Base-by-base conservation (phyloP, 1,140 invertebrate species). In the Habropoda laboriosa region DNA sequence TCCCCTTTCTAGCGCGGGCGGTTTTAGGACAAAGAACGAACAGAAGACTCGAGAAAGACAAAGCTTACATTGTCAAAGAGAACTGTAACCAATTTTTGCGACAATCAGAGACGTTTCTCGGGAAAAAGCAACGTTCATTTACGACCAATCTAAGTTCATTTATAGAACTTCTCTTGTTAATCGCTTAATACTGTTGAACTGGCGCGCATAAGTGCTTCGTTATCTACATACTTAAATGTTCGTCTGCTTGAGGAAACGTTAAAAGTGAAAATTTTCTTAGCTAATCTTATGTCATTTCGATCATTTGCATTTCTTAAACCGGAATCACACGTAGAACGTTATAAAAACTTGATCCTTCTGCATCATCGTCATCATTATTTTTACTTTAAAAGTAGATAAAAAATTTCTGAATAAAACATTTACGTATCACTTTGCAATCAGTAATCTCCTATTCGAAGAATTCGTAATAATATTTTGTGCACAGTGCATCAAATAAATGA, bases 21-120 rank as follows among this genome's bases (percentile, higher is more conserved):
- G n/a, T 42, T 51, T 12, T 32, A 38, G n/a, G 45, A 58, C 74
- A 77, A 72, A 72, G 76, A 63, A 18, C 24, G 27, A 30, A 24
- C 32, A 38, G 75, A 24, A 40, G 7, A 27, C 45, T 45, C 12
- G 16, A 49, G 32, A 35, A 78, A 35, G 35, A 79, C 55, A 72
- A 47, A 72, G 45, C 57, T 42, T 53, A 63, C 45, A 60, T 51
- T 70, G 53, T 70, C 51, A 30, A 70, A 49, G 66, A 38, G 35
- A 27, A 67, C 38, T 67, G 53, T 57, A 27, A 60, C 32, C 42
- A 70, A 70, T 70, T 77, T 73, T 57, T n/a, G 40, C n/a, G 42
- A 77, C 53, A 58, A 60, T 49, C n/a, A 27, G 18, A 45, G 32
- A 49, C 35, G 5, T 42, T 27, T 16, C 27, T 21, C 16, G 4